A percentile compares a stretch with the other conserved stretches of the same genome.
These are phyloP conservation scores for Trichonephila inaurata DNA, from an alignment of 1,140 invertebrate genomes.

Conservation along the genomic window DNA sequence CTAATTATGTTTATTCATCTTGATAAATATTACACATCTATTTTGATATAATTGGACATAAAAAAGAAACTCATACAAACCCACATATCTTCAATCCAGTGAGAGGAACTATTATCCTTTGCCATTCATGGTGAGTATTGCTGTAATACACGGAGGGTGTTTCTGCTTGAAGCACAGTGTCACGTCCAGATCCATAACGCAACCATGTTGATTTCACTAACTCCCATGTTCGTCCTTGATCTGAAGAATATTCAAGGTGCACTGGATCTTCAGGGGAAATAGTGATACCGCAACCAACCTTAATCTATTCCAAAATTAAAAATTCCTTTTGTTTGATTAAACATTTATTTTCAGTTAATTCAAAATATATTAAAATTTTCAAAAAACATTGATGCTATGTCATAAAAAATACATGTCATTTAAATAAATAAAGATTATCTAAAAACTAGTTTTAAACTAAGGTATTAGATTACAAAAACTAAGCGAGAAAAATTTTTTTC, in stretches of 20 bases:
- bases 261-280: conserved; percentile 80
- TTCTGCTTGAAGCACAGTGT: conserved; percentile 69
- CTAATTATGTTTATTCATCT: too few relatives aligned
- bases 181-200: conserved; percentile 71
- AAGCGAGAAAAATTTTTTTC: too few relatives aligned
- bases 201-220: conserved; percentile 78
- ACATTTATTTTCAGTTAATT: too few relatives aligned
- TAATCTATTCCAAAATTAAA: conserved; percentile 79
- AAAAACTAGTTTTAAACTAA: too few relatives aligned
- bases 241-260: conserved; percentile 81
- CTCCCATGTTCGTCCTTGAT: conserved; percentile 81
- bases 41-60: too few relatives aligned
- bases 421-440: neutral
- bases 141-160: conserved; percentile 81
- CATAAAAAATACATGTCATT: too few relatives aligned
- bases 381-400: too few relatives aligned
- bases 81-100: conserved; percentile 81
- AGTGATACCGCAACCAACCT: conserved; percentile 81
- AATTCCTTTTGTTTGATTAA: too few relatives aligned
- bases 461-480: too few relatives aligned
- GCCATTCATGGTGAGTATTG: conserved; percentile 80
- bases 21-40: too few relatives aligned
- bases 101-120: conserved; percentile 81
- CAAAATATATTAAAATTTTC: too few relatives aligned
- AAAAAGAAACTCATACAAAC: conserved; percentile 77